These are phyloP conservation scores for Petrolisthes cinctipes DNA, from an alignment of 2,888 invertebrate species.

Conservation along the genomic window DNA sequence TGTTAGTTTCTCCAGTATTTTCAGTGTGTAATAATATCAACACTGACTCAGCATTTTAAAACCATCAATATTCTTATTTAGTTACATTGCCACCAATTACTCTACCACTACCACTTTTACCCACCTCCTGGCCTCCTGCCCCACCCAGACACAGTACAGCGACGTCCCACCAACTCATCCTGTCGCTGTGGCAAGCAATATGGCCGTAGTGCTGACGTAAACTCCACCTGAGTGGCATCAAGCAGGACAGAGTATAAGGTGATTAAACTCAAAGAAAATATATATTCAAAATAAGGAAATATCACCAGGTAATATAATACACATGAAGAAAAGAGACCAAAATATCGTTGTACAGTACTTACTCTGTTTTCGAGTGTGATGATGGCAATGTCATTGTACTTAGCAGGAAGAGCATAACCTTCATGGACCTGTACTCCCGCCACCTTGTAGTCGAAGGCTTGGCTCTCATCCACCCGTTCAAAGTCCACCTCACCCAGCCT, in stretches of 20 bases:
- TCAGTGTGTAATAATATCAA: too few species aligned
- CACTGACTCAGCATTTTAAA: too few species aligned
- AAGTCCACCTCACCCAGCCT: constrained; percentile 48
- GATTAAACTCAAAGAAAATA: neutral
- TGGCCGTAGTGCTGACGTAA: constrained; percentile 25
- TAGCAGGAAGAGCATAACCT: constrained; percentile 35
- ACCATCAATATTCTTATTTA: too few species aligned
- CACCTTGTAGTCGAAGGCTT: constrained; percentile 48
- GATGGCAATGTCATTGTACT: constrained; percentile 48
- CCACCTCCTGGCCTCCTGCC: constrained; percentile 28
- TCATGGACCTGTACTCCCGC: constrained; percentile 35
- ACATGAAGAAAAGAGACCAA: neutral
- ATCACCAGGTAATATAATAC: neutral
- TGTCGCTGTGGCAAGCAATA: constrained; percentile 21
- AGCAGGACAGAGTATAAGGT: neutral
- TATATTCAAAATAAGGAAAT: neutral
- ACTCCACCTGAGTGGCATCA: constrained; percentile 15
- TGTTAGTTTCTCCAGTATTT: too few species aligned
- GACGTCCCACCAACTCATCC: constrained; percentile 8
- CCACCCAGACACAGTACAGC: constrained; percentile 35
- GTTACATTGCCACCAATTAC: too few species aligned
- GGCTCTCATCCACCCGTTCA: constrained; percentile 34
- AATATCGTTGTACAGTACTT: neutral
- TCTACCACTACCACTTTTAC: neutral
- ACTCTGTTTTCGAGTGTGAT: constrained; percentile 32